A percentile compares a stretch with the other conserved stretches of the same genome.
Evolutionary conservation across 2,888 invertebrate species (phyloP).

Genomic region (Galeruca laticollis): DNA sequence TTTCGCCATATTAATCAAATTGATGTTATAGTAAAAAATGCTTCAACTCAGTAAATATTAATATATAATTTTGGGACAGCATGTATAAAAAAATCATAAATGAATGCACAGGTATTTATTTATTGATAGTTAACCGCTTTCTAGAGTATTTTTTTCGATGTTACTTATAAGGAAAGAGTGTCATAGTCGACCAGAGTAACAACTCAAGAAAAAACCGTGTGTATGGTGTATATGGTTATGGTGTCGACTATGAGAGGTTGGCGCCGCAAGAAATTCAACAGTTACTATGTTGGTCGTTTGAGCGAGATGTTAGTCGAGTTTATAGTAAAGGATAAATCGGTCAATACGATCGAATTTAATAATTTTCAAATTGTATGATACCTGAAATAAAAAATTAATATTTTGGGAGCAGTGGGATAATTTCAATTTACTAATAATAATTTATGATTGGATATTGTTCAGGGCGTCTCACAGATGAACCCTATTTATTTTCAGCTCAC

Average conservation of each 20-base stretch:
- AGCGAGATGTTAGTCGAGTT: background rate
- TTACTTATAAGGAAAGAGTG: conserved; percentile 19
- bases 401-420: too few relatives aligned
- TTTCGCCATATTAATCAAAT: too few relatives aligned
- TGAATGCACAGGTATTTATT: too few relatives aligned
- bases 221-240: conserved; percentile 19
- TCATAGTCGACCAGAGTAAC: conserved; percentile 14
- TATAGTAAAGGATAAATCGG: conserved; percentile 10
- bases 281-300: conserved; percentile 17
- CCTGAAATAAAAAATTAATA: too few relatives aligned
- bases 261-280: conserved; percentile 16
- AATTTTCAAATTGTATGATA: too few relatives aligned
- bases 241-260: conserved; percentile 9
- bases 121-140: conserved; percentile 3
- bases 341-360: too few relatives aligned
- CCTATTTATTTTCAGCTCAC: too few relatives aligned
- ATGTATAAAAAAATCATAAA: background rate
- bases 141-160: conserved; percentile 5
- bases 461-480: too few relatives aligned
- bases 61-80: background rate
- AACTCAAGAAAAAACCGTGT: background rate
- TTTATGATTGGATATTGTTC: too few relatives aligned
- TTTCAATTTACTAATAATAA: too few relatives aligned
- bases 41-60: too few relatives aligned
- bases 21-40: too few relatives aligned